A percentile compares a stretch with the other conserved stretches of the same genome.
Evolutionary conservation across 2,113 vertebrate genomes (phyloP).

Genomic region (Sylvilagus bachmani): DNA sequence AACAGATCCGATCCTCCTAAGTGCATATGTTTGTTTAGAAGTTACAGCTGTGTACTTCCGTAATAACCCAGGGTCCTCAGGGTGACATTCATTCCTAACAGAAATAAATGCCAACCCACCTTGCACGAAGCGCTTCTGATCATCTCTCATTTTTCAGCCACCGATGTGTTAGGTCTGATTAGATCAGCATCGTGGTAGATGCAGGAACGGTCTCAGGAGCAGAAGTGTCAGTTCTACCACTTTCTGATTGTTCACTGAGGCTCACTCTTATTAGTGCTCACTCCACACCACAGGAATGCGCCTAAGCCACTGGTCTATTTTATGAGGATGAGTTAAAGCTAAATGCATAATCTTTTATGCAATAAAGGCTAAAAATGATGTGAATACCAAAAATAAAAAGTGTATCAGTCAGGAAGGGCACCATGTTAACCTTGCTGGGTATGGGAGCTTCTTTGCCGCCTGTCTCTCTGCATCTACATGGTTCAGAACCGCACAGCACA

Average conservation of each 20-base stretch:
- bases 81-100: not conserved
- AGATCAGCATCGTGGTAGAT: not conserved
- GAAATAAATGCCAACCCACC: not conserved
- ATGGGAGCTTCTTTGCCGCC: not conserved
- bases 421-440: not conserved
- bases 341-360: not conserved
- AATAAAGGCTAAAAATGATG: constrained; percentile 40
- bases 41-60: accelerated
- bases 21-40: not conserved
- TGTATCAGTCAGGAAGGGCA: not conserved
- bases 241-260: constrained; percentile 29
- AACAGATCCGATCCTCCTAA: not conserved
- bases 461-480: not conserved
- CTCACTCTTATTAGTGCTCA: not conserved
- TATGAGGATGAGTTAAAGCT: constrained; percentile 39
- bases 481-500: not conserved
- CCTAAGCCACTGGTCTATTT: constrained; percentile 55
- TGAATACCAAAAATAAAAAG: not conserved
- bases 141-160: not conserved
- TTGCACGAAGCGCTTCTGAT: constrained; percentile 46
- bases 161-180: constrained; percentile 34
- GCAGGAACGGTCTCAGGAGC: not conserved
- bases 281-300: constrained; percentile 40
- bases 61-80: not conserved
- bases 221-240: not conserved